Conservation (phyloP, 2,797 vertebrate species). For the Allobates femoralis region DNA sequence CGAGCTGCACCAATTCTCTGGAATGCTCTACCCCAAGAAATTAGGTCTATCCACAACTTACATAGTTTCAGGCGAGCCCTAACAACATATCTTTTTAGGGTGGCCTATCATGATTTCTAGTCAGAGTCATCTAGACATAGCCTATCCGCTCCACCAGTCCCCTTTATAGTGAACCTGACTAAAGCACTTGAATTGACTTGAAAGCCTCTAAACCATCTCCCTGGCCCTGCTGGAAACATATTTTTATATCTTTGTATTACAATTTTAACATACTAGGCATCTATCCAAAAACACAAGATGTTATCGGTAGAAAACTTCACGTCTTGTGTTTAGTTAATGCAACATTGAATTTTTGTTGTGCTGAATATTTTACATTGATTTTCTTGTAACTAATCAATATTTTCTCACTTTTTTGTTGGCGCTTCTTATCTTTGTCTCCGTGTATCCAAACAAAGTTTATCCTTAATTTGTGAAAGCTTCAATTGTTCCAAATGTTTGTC, state of each 20-base stretch:
- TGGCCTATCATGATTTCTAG: too few relatives aligned
- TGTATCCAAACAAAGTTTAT: conserved; percentile 25
- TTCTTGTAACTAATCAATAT: conserved; percentile 38
- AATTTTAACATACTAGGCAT: conserved; percentile 35
- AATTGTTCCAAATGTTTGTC: neutral
- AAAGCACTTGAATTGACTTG: neutral
- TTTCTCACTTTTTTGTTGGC: conserved; percentile 31
- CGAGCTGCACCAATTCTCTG: too few relatives aligned
- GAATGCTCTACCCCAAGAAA: too few relatives aligned
- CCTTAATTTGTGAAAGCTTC: conserved; percentile 11
- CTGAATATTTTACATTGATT: conserved; percentile 37
- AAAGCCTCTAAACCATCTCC: neutral
- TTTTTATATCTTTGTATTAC: conserved; percentile 14
- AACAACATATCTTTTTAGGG: too few relatives aligned
- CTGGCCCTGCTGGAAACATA: neutral
- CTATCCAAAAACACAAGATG: conserved; percentile 31
- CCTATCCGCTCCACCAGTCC: too few relatives aligned
- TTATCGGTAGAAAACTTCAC: conserved; percentile 7
- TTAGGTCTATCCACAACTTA: too few relatives aligned
- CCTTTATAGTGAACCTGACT: too few relatives aligned
- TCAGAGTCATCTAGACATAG: too few relatives aligned
- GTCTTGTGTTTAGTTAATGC: conserved; percentile 25
- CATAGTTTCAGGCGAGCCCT: too few relatives aligned
- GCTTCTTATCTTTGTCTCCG: conserved; percentile 24
- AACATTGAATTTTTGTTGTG: conserved; percentile 44